Evolutionary conservation across 2,113 vertebrate genomes (phyloP).

Genomic region (Hippopotamus amphibius): DNA sequence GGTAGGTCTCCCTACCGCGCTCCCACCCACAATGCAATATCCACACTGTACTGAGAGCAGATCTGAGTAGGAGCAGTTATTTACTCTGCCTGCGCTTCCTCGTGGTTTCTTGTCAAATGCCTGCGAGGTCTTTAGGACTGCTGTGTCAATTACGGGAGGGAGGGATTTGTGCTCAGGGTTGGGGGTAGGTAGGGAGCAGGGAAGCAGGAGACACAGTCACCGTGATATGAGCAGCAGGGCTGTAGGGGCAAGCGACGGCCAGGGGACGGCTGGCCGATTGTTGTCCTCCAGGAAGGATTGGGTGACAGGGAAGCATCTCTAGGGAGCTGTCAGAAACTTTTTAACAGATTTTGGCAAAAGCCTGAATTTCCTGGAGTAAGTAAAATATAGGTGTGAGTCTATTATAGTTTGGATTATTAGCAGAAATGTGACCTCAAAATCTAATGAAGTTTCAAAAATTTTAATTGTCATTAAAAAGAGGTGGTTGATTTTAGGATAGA

Average conservation of each 20-base stretch:
- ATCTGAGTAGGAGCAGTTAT: not conserved
- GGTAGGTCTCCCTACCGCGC: not conserved
- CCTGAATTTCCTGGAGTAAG: not conserved
- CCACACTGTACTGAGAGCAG: not conserved
- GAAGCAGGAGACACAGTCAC: not conserved
- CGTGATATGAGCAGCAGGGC: not conserved
- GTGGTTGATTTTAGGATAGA: not conserved
- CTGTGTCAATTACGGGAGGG: not conserved
- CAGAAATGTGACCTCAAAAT: slow-evolving; percentile 1
- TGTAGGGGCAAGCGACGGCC: too few relatives aligned
- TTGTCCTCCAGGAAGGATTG: not conserved
- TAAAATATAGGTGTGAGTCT: not conserved
- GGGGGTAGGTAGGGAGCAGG: not conserved
- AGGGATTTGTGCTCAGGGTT: not conserved
- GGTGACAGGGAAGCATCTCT: not conserved
- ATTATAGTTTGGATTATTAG: slow-evolving; percentile 31
- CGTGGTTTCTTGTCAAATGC: not conserved
- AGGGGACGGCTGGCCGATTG: not conserved
- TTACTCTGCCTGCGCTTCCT: not conserved
- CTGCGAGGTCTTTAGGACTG: not conserved
- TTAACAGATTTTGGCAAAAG: not conserved
- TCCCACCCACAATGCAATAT: not conserved
- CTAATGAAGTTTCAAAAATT: not conserved
- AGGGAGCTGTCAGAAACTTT: not conserved
- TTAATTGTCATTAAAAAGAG: not conserved